Evolutionary conservation across 2,797 vertebrate genomes (phyloP), one percentile per base, ranked within the genome.

Genomic region (Pangasius djambal): DNA sequence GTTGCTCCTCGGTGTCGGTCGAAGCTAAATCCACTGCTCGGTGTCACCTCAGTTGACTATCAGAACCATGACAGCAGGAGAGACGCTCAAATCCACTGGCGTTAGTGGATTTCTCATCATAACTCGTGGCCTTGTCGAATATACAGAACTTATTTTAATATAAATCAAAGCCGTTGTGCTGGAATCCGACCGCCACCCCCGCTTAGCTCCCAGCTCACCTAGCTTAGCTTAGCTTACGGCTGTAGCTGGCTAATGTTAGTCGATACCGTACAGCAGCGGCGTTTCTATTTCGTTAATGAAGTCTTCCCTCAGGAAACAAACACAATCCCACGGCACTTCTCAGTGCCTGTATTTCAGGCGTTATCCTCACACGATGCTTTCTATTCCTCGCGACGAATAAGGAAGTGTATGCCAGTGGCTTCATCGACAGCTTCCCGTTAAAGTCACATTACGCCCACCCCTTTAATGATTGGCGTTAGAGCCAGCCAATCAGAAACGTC

Each of bases 171-270:
- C 6, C 74, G 83, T 50, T 65, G 67, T 79, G 70, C 61, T 79
- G 86, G 81, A 87, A 79, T 81, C 37, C 52, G 50, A 16, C 31
- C 31, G 18, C 86, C 89, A 88, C 89, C 88, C 88, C 85, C 88
- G 85, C 88, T 72, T 89, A 72, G 86, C 86, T 50, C 87, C 55
- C 87, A 44, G 65, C 86, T 78, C 37, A 55, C 34, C 81, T 78
- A 84, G 81, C 81, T 55, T 85, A 88, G 87, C 87, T 74, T 74
- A 48, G 20, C 55, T 8, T 8, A 55, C n/a, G 2, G 28, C 48
- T 34, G 15, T 28, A 34, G 63, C 50, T 25, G n/a, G 15, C 31
- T 50, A 50, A 55, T 40, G 6, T 28, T 9, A 34, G 18, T 28
- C 50, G 52, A 52, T 34, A n/a, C 22, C 2, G 25, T 25, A 50